Evolutionary conservation across 2,888 invertebrate species (phyloP), one percentile per base, ranked within the genome.

Genomic region (Polydesmus complanatus): DNA sequence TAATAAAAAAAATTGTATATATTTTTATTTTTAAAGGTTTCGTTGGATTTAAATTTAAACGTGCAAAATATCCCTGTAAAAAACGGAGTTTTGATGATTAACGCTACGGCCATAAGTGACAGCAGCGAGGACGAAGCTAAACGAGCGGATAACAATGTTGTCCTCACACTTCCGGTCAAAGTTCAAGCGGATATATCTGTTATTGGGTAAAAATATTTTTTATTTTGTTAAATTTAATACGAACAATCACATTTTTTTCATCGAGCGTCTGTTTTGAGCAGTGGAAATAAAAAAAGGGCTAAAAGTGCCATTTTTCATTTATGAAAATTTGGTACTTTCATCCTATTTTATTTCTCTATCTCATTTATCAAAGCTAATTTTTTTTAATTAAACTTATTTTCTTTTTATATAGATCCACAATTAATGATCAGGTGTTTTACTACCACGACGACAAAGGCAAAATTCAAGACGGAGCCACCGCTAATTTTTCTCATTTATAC

Each of bases 351-450:
- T 3, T 21, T 2, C 50, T 50, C 3, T 50, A 22, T 2, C 19
- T 11, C 53, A 11, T 53, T 53, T 11, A 2, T 25, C n/a, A 22
- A 23, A 23, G 22, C 11, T n/a, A 22, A 53, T 53, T 53, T 23
- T 8, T 50, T 3, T 19, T 5, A 21, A 5, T 52, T 52, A 52
- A 52, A 11, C n/a, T 21, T 18, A 11, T 53, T 53, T 22, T n/a
- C 18, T 53, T 52, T 21, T 23, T 22, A 27, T 55, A 27, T 25
- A 60, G 60, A 11, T 26, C 50, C 14, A 55, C 55, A 48, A 19
- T 37, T 1, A 60, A 55, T 26, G 60, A 60, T 27, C 60, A 60
- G 21, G 22, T 25, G 21, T 60, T 60, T 49, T 60, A 60, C n/a
- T 8, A 25, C 21, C 19, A 48, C 21, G 25, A 47, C 26, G 48